Evolutionary conservation across 2,888 invertebrate species (phyloP), one percentile per base, ranked within the genome.

Genomic region (Ochropacha duplaris): DNA sequence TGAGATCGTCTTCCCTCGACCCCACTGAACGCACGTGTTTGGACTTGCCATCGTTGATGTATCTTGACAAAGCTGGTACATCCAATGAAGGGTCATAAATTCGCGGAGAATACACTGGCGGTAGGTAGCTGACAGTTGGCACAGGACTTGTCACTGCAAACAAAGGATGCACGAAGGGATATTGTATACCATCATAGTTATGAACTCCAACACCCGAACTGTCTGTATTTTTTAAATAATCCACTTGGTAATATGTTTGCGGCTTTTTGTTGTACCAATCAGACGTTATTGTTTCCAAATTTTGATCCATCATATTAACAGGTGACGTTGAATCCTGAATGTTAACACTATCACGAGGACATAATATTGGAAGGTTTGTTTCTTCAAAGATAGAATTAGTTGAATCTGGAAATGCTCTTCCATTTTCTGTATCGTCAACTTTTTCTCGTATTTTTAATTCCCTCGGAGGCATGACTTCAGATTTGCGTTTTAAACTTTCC

Each of bases 1-100:
- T 57, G 8, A 80, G 76, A 31, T 86, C 84, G 5, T 82, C 78
- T 9, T 78, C 74, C 34, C 65, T 73, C 3, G 71, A 70, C 24
- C 79, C 71, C n/a, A 69, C 68, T 8, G 71, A 60, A 58, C 78
- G 69, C 12, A 68, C 59, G 24, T 68, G 71, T 14, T 71, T 64
- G 8, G 69, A 62, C 44, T n/a, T 19, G 5, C 9, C 36, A 9
- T 1, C 6, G 6, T 5, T 36, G 4, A 24, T 11, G 11, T 31
- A 31, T 2, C 31, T 31, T 31, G 31, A 31, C 9, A 31, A 31
- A 36, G n/a, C 36, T 14, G 1, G 63, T 4, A 66, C 57, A 11
- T 64, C 67, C 8, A 65, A 28, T 11, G 61, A 54, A 5, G 62
- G 63, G 39, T 79, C 75, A 49, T 70, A 71, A 22, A 80, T 74